Evolutionary conservation across 2,797 vertebrate species (phyloP).

Genomic region (Thamnophis elegans): DNA sequence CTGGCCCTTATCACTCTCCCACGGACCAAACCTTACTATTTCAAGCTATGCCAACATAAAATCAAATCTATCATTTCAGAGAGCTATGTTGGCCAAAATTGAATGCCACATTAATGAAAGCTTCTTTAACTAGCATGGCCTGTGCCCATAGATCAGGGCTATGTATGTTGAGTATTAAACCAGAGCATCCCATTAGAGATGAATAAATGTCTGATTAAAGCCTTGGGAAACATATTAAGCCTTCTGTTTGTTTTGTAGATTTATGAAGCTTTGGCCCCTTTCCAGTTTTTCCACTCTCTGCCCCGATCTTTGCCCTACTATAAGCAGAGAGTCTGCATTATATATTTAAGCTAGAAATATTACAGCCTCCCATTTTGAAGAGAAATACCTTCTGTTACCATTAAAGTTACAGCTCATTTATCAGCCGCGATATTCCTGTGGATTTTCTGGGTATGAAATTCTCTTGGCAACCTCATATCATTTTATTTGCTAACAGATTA

Average conservation of each 20-base stretch:
- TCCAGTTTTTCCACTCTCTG: slow-evolving; percentile 19
- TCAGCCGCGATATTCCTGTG: background rate
- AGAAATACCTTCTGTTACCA: background rate
- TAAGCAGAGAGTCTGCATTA: background rate
- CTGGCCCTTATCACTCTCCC: background rate
- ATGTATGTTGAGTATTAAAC: slow-evolving; percentile 28
- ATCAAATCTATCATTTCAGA: slow-evolving; percentile 1
- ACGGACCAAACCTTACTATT: background rate
- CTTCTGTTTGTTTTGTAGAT: slow-evolving; percentile 28
- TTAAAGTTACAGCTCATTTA: background rate
- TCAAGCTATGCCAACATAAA: slow-evolving; percentile 2
- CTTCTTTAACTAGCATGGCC: slow-evolving; percentile 13
- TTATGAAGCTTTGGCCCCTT: slow-evolving; percentile 8
- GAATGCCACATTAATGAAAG: slow-evolving; percentile 8
- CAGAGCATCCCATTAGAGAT: slow-evolving; percentile 19
- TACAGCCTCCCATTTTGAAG: background rate
- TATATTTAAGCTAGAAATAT: slow-evolving; percentile 1
- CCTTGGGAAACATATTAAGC: slow-evolving; percentile 30
- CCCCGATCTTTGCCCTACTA: slow-evolving; percentile 3
- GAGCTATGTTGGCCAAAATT: background rate
- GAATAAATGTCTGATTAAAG: slow-evolving; percentile 31
- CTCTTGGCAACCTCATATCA: background rate
- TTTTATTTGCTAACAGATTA: background rate
- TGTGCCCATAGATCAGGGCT: slow-evolving; percentile 9
- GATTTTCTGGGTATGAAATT: background rate